Percentiles rank a stretch among this genome's conserved stretches.
Evolutionary conservation across 2,888 invertebrate species (phyloP).

Genomic region (Epistrophe grossulariae): DNA sequence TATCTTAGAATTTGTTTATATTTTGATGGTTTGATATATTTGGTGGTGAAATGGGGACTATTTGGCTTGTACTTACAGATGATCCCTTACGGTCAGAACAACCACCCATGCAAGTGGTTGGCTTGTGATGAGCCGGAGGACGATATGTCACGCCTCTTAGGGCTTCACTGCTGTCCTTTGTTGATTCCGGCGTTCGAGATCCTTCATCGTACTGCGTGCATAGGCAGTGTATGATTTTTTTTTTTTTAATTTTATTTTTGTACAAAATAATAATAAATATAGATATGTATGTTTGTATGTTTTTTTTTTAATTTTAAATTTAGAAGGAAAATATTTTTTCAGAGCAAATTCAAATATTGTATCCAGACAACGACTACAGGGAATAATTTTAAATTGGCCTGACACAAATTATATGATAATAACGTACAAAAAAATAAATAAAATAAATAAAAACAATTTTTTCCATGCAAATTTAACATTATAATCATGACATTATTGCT

Average conservation of each 20-base stretch:
- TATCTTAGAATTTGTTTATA: slow-evolving; percentile 19
- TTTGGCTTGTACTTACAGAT: slow-evolving; percentile 87
- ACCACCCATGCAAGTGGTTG: slow-evolving; percentile 89
- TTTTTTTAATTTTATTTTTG: slow-evolving; percentile 60
- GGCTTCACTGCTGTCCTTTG: slow-evolving; percentile 85
- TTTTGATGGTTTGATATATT: slow-evolving; percentile 37
- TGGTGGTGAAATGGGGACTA: slow-evolving; percentile 44
- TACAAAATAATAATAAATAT: slow-evolving; percentile 33
- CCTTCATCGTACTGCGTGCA: slow-evolving; percentile 84
- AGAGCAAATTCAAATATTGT: slow-evolving; percentile 4
- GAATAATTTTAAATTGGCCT: not conserved
- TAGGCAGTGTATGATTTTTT: slow-evolving; percentile 70
- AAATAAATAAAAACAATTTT: slow-evolving; percentile 1
- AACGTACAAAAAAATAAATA: not conserved
- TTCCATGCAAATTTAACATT: slow-evolving; percentile 23
- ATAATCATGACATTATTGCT: slow-evolving; percentile 18
- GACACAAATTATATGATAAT: slow-evolving; percentile 15
- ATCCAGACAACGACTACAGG: slow-evolving; percentile 19
- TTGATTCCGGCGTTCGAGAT: slow-evolving; percentile 85
- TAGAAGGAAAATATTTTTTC: not conserved
- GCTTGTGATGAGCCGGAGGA: slow-evolving; percentile 84
- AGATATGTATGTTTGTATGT: not conserved
- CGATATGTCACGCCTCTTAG: slow-evolving; percentile 88
- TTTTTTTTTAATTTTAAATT: slow-evolving; percentile 7
- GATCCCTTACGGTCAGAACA: slow-evolving; percentile 90